Evolutionary conservation across 2,797 vertebrate species (phyloP), one percentile per base, ranked within the genome.

Genomic region (Crocodylus rhombifer): DNA sequence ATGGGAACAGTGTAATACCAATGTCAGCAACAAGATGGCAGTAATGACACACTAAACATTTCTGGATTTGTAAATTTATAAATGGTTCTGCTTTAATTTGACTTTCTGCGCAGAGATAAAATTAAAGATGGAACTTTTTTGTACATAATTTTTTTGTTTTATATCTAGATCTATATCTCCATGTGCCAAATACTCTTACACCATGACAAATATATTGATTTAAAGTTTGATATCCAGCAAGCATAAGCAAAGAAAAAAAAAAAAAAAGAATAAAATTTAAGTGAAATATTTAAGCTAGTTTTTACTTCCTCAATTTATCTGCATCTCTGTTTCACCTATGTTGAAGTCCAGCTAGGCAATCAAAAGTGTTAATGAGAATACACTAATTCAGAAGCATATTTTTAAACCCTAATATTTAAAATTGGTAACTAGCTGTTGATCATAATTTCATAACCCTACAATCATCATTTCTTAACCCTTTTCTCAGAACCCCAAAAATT

Each of bases 21-120:
- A 17, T 11, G 2, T 25, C 0, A 5, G 33, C 67, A 67, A 85
- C 94, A 96, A 97, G 97, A 95, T 96, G 97, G 97, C 95, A 97
- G 95, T 90, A 96, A 51, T 36, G 84, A 55, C 82, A 85, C 95
- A 65, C 65, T 55, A 26, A 81, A 55, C 76, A n/a, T 12, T 15
- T 60, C 75, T 85, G 63, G 58, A 55, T 76, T 75, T 62, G 83
- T 15, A 77, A 93, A 77, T 77, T 77, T 26, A 2, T 86, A 76
- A 55, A 0, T 0, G 81, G 60, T 82, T 64, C 83, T 84, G 23
- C 36, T 92, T 91, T 81, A 77, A 62, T 2, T 93, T 92, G 67
- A 12, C 69, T 89, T 93, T 94, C 89, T n/a, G 65, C 89, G 94
- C 71, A n/a, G 42, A 62, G 69, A 75, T 51, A 87, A 96, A 86